A percentile compares a stretch with the other conserved stretches of the same genome.
Conservation (phyloP, 2,113 vertebrate species). For the Canis aureus region DNA sequence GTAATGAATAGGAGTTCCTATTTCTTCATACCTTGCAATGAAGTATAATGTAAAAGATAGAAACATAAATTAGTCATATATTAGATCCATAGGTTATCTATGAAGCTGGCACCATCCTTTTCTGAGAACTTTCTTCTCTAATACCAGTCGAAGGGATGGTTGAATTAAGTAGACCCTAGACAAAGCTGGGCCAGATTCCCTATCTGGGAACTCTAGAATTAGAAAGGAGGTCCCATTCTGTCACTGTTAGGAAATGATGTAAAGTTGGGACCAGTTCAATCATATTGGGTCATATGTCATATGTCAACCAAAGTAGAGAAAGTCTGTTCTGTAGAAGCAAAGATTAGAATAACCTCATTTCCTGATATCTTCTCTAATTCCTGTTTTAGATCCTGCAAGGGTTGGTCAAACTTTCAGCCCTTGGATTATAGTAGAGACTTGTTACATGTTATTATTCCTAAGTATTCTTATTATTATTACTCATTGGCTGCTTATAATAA, state of each 20-base stretch:
- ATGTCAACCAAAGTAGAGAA: neutral
- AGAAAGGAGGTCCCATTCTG: neutral
- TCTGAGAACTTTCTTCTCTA: neutral
- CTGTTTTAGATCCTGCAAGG: neutral
- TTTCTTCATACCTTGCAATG: neutral
- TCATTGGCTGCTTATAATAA: neutral
- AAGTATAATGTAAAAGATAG: neutral
- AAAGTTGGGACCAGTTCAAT: neutral
- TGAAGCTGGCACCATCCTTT: neutral
- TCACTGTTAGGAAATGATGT: neutral
- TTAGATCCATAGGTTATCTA: neutral
- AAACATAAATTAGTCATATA: neutral
- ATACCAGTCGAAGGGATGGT: neutral
- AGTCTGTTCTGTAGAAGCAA: neutral
- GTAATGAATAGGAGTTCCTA: neutral
- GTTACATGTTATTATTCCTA: neutral
- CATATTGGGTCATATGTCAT: neutral
- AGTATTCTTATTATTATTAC: neutral
- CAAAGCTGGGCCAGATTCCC: neutral
- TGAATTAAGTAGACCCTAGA: neutral
- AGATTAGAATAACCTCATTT: neutral
- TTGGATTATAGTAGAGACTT: neutral
- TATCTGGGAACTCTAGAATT: neutral
- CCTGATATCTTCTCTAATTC: neutral
- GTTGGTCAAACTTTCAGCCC: neutral